A percentile compares a stretch with the other conserved stretches of the same genome.
phyloP scores from a whole-genome alignment of 2,113 vertebrate species.

The Aplodontia rufa region DNA sequence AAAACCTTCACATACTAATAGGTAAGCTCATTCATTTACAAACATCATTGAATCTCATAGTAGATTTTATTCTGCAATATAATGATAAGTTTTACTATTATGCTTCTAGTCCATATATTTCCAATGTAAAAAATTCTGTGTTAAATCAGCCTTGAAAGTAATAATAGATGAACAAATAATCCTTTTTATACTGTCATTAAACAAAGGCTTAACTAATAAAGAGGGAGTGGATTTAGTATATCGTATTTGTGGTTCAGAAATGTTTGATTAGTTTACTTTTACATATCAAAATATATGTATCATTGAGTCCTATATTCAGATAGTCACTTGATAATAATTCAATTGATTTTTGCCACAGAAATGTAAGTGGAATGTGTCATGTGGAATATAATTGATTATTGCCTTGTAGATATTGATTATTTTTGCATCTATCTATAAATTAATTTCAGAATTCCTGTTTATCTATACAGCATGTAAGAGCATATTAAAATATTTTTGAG shows the following conservation, averaged over 20 bases:
- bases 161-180: slow-evolving; percentile 42
- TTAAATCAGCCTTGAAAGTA: slow-evolving; percentile 33
- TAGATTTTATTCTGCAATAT: neutral
- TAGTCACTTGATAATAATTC: neutral
- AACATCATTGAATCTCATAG: neutral
- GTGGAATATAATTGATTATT: neutral
- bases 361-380: neutral
- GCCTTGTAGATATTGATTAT: neutral
- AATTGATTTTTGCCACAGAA: neutral
- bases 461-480: neutral
- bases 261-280: neutral
- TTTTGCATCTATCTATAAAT: slow-evolving; percentile 25
- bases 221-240: neutral
- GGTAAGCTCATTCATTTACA: neutral
- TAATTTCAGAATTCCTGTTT: neutral
- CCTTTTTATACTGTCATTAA: neutral
- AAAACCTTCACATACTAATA: neutral
- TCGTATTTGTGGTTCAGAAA: neutral
- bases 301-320: neutral
- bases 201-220: neutral
- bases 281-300: neutral
- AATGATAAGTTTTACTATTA: neutral
- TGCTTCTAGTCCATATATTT: slow-evolving; percentile 8
- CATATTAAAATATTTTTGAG: neutral
- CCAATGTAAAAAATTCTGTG: slow-evolving; percentile 17